Evolutionary conservation across 2,888 invertebrate species (phyloP).

Genomic region (Eretmocerus hayati): DNA sequence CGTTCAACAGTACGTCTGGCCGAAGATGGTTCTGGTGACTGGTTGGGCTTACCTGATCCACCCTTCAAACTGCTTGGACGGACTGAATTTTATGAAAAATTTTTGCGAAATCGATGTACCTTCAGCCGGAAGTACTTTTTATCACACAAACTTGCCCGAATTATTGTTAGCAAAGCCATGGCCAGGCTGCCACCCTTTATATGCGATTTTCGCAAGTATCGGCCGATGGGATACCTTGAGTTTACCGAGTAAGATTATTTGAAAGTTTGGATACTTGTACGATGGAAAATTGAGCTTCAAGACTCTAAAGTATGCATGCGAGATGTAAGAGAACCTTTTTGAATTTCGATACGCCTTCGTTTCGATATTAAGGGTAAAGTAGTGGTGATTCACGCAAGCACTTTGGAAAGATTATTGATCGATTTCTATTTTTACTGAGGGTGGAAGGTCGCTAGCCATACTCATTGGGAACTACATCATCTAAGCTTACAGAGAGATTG

Average conservation of each 20-base stretch:
- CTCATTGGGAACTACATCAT: too few species aligned
- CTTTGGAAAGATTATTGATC: too few species aligned
- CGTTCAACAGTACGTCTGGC: conserved; percentile 55
- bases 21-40: conserved; percentile 50
- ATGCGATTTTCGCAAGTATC: conserved; percentile 51
- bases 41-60: conserved; percentile 46
- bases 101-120: conserved; percentile 53
- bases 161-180: conserved; percentile 52
- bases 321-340: too few species aligned
- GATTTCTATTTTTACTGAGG: too few species aligned
- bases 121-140: conserved; percentile 55
- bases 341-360: too few species aligned
- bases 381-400: too few species aligned
- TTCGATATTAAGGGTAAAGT: too few species aligned
- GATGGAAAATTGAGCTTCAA: too few species aligned
- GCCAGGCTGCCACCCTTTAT: conserved; percentile 51
- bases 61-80: conserved; percentile 58
- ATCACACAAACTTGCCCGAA: conserved; percentile 58
- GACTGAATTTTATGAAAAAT: conserved; percentile 55
- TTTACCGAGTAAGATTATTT: conserved; percentile 40
- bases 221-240: conserved; percentile 45
- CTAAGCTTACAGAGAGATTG: too few species aligned
- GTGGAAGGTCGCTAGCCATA: too few species aligned
- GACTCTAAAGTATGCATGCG: too few species aligned
- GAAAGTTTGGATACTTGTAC: too few species aligned